Base-by-base conservation (phyloP, 2,797 vertebrate species). In the Diceros bicornis region DNA sequence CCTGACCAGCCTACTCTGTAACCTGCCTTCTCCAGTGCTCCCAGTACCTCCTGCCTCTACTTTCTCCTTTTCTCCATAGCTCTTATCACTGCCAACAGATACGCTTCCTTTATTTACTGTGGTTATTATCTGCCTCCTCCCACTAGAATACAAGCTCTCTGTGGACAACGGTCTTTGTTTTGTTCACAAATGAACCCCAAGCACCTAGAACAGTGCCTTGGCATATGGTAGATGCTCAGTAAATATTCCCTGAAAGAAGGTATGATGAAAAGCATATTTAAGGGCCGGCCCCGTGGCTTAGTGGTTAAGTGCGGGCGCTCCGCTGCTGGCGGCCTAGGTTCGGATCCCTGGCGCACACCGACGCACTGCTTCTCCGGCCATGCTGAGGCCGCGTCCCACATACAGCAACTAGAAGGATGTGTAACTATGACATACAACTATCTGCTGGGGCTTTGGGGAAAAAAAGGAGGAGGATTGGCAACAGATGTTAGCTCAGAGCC, bases 51-150 rank as follows among this genome's bases (percentile, higher is more conserved):
- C 37, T 2, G 7, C 44, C 27, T 37, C 23, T 7, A 1, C 34
- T 1, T 13, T 20, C 78, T 27, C n/a, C 4, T 55, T 32, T 59
- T 52, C 34, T 52, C 32, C 52, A 2, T 2, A 44, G 32, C 23
- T 4, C 12, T 34, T 3, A 7, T 4, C 14, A 4, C 14, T 7
- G 8, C 44, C 74, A 18, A 5, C 17, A 14, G 3, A 6, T 1
- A 7, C 2, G 21, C 16, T 27, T 8, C 21, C 4, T 3, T 29
- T 29, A 52, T 21, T 29, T 11, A 6, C 9, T 27, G 21, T 17
- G 27, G 32, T 29, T 37, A 41, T 6, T 1, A 37, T 1, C 64
- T 6, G 17, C n/a, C 11, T 71, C n/a, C 16, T 29, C n/a, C 41
- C 20, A 2, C 83, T 6, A 59, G 14, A 47, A 47, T 4, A 32